phyloP scores from a whole-genome alignment of 2,113 vertebrate genomes.

The Catharus fuscescens region DNA sequence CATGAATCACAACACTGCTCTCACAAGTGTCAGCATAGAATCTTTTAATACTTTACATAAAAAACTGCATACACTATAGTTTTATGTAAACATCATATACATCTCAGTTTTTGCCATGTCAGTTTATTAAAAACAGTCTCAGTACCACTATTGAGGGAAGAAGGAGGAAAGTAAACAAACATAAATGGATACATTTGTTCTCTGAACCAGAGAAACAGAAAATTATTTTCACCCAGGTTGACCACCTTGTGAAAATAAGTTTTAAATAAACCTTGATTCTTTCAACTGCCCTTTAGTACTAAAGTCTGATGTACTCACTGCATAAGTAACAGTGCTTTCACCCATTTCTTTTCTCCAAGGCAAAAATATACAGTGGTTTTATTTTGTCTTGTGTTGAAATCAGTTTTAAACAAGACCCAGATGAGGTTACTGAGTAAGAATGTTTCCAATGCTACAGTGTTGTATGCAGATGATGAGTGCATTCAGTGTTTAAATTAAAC shows the following conservation, averaged over 20 bases:
- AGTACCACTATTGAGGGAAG: slow-evolving; percentile 75
- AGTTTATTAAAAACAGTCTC: slow-evolving; percentile 74
- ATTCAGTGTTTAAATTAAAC: slow-evolving; percentile 37
- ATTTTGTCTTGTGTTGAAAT: slow-evolving; percentile 9
- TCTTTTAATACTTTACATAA: slow-evolving; percentile 84
- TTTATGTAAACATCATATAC: slow-evolving; percentile 82
- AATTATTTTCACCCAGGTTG: slow-evolving; percentile 66
- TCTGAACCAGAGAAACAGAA: slow-evolving; percentile 74
- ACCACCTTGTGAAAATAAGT: slow-evolving; percentile 49
- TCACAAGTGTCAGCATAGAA: slow-evolving; percentile 71
- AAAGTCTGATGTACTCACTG: neutral
- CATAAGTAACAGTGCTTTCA: slow-evolving; percentile 8
- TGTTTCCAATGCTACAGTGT: slow-evolving; percentile 71
- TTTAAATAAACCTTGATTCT: slow-evolving; percentile 56
- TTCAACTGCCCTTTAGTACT: slow-evolving; percentile 19
- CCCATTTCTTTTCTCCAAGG: neutral
- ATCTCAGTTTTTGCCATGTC: slow-evolving; percentile 76
- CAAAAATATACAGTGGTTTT: slow-evolving; percentile 59
- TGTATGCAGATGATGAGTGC: slow-evolving; percentile 72
- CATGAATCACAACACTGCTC: slow-evolving; percentile 36
- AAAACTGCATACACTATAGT: slow-evolving; percentile 83
- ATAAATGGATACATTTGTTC: slow-evolving; percentile 51
- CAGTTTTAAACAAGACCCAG: slow-evolving; percentile 41
- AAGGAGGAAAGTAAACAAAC: slow-evolving; percentile 21
- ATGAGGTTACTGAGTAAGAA: slow-evolving; percentile 68